phyloP scores from a whole-genome alignment of 2,113 vertebrate species.

The Lophochroa leadbeateri region DNA sequence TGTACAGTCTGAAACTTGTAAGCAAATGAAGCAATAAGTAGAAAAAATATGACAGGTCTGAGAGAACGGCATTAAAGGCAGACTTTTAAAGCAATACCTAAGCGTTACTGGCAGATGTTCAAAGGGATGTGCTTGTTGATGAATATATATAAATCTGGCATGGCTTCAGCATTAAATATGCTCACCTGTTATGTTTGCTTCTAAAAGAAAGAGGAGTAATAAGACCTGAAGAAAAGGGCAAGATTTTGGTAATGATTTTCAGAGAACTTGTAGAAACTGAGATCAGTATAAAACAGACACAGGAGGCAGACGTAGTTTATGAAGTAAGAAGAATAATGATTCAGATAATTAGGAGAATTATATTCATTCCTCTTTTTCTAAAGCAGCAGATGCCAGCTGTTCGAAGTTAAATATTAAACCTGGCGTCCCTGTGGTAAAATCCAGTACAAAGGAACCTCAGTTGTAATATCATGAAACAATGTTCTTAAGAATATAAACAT shows the following conservation, averaged over 20 bases:
- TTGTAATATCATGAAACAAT: slow-evolving; percentile 32
- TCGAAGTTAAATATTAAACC: slow-evolving; percentile 50
- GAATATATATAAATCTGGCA: background rate
- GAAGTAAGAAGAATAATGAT: slow-evolving; percentile 37
- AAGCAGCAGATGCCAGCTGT: slow-evolving; percentile 39
- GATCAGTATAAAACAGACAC: slow-evolving; percentile 9
- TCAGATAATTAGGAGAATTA: slow-evolving; percentile 47
- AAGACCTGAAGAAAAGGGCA: background rate
- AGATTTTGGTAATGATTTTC: background rate
- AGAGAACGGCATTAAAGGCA: background rate
- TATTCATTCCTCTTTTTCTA: slow-evolving; percentile 31
- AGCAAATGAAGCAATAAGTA: background rate
- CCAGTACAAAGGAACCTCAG: slow-evolving; percentile 17
- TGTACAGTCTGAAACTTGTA: background rate
- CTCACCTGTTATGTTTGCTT: background rate
- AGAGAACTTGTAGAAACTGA: background rate
- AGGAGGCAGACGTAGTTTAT: slow-evolving; percentile 20
- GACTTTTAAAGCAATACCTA: background rate
- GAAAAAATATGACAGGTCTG: background rate
- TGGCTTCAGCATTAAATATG: background rate
- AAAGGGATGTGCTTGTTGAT: background rate
- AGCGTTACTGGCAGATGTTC: background rate
- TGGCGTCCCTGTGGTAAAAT: background rate
- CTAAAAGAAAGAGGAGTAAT: background rate
- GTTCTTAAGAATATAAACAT: slow-evolving; percentile 16